Base-by-base conservation (phyloP, 2,113 vertebrate genomes). In the Melanocharis versteri region DNA sequence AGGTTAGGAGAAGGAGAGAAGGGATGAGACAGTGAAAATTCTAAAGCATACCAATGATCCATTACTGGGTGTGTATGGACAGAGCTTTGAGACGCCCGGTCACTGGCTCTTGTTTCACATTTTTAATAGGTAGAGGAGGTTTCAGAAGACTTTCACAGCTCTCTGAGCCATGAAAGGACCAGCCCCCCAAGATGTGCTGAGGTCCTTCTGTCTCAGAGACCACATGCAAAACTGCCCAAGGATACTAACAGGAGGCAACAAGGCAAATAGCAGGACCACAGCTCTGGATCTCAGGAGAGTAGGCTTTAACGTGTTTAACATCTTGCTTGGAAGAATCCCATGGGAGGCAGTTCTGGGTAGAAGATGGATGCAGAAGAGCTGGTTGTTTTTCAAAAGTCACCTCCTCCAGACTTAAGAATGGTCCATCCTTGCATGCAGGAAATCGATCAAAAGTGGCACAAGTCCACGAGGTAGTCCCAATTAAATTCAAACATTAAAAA, bases 21-120 rank as follows among this genome's bases (percentile, higher is more conserved):
- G n/a, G 28, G 4, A 57, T n/a, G 27, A 60, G 39, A 83, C 9
- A 51, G 16, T 30, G 28, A 42, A 44, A 72, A 35, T 10, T 81
- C 30, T 70, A 33, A 90, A 79, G 11, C 7, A 2, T 10, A 23
- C 24, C 23, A 60, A 28, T 79, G 24, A 28, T 72, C 44, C 45
- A 18, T 54, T 51, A 30, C 39, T 27, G 50, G 9, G 2, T 56
- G 7, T 60, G n/a, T n/a, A 68, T 21, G 17, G 37, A 70, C 23
- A 4, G n/a, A 78, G 19, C 24, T 28, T 17, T 48, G 45, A 76
- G n/a, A 11, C 0, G 0, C 15, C 9, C 57, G 40, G 58, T n/a
- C 45, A 31, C 0, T 47, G 6, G 9, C 15, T 69, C 37, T 70
- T 72, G 19, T 79, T 90, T 92, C 44, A 80, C 24, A 37, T 7